Evolutionary conservation across 1,140 invertebrate species (phyloP), one percentile per base, ranked within the genome.

Genomic region (Harpegnathos saltator): DNA sequence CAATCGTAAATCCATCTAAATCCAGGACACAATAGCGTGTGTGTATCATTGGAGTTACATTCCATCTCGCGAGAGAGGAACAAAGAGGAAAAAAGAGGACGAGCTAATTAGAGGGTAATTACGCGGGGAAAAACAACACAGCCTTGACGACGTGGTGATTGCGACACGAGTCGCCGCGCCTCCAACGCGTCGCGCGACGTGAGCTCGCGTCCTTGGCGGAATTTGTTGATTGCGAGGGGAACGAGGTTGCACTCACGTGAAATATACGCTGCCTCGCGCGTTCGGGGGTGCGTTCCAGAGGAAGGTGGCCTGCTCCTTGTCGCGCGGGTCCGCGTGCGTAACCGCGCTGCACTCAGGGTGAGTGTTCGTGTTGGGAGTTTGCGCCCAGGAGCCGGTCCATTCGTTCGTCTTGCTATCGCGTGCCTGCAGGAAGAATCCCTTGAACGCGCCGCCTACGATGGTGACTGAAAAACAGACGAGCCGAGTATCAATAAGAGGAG

Each of bases 371-470:
- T 97, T 97, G 0, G 96, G 95, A 1, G 96, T 96, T 82, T 96
- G 94, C 48, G 96, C 94, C 95, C 96, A 97, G 14, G 95, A 94
- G 12, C 97, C 97, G 50, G 97, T 94, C 96, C 97, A 97, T 82
- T 96, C 94, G 84, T 97, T 95, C 0, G 96, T 96, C 26, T 95
- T 93, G 0, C 95, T 95, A 85, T 97, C 97, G 62, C 97, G 95
- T 0, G 97, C 97, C 93, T 97, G 97, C n/a, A 97, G 91, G 92
- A 97, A 97, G 94, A 97, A 97, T 14, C 97, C 97, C 85, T 97
- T 96, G 92, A 97, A 97, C 19, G 95, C 91, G 0, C 92, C 90
- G 0, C 96, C 96, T 52, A 94, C 93, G 66, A 97, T 96, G 38
- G 94, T 95, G 44, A 97, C 96, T 96, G 92, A 24, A 95, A 93